Base-by-base conservation (phyloP, 2,113 vertebrate species). In the Dermatemys mawii region DNA sequence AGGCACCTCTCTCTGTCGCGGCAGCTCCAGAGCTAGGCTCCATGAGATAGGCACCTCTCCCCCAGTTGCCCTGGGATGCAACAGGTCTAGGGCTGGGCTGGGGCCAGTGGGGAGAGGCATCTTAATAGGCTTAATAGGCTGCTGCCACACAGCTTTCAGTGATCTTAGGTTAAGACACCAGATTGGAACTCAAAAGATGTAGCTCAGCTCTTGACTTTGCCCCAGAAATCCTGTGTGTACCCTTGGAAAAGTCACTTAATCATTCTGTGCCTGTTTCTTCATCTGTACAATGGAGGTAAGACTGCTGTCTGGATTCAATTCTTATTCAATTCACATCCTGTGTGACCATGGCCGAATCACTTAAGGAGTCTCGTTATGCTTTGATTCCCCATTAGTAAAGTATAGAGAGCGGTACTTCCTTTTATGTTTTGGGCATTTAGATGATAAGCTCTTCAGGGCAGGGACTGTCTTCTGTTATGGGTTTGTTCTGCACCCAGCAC, bases 211-310 rank as follows among this genome's bases (percentile, higher is more conserved):
- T 83, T 89, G 73, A 32, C n/a, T 93, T 93, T 96, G 75, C 94
- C 95, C 93, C 83, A 94, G 95, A 95, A 89, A 90, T 81, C 73
- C 67, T 51, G 63, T 13, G 53, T 0, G 35, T 38, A 38, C 94
- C 93, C 94, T 96, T 93, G 81, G 90, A 93, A n/a, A 57, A 90
- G 78, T 14, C 78, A 24, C 22, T 53, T 80, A 75, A 17, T 48
- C 94, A 84, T 49, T 89, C 88, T 93, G 81, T 94, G 84, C 90
- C 88, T 96, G 3, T 83, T 87, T 95, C 95, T 92, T 94, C 84
- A 48, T 93, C 91, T 89, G 75, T 88, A 90, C 90, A 94, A 96
- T 27, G 67, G 91, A 60, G 89, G 83, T 1, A 86, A 53, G 10
- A 94, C 93, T 89, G 90, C 90, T 90, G 89, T 83, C 94, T 78